These are phyloP conservation scores for Stegodyphus dumicola DNA, from an alignment of 1,140 invertebrate genomes.

Conservation along the genomic window DNA sequence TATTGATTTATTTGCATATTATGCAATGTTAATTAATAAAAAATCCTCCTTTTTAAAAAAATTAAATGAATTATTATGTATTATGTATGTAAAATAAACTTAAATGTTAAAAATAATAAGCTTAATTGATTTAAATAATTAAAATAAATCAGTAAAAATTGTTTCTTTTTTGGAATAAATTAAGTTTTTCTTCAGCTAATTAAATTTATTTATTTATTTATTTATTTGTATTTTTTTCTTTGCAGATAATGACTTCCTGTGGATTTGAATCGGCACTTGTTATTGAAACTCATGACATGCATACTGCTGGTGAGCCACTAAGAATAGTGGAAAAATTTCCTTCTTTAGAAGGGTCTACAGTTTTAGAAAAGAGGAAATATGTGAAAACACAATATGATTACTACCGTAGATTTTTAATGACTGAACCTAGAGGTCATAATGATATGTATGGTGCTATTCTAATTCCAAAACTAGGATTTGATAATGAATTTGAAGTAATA, in stretches of 20 bases:
- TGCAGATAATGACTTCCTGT: neutral
- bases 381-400: conserved; percentile 4
- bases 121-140: too few species aligned
- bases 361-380: conserved; percentile 46
- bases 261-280: neutral
- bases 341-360: conserved; percentile 14
- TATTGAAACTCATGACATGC: conserved; percentile 42
- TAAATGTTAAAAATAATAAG: too few species aligned
- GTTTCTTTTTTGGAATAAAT: too few species aligned
- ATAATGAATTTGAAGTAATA: conserved; percentile 25
- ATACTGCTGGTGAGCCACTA: conserved; percentile 50
- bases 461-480: neutral
- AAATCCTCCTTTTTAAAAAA: too few species aligned
- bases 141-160: too few species aligned
- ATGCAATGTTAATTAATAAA: too few species aligned
- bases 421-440: conserved; percentile 50
- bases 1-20: too few species aligned
- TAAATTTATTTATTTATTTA: too few species aligned
- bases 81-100: too few species aligned
- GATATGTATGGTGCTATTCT: conserved; percentile 57
- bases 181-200: too few species aligned
- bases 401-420: conserved; percentile 42
- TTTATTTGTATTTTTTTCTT: too few species aligned
- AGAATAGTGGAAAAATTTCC: conserved; percentile 36
- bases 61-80: too few species aligned